Base-by-base conservation (phyloP, 2,797 vertebrate genomes). In the Mallotus villosus region DNA sequence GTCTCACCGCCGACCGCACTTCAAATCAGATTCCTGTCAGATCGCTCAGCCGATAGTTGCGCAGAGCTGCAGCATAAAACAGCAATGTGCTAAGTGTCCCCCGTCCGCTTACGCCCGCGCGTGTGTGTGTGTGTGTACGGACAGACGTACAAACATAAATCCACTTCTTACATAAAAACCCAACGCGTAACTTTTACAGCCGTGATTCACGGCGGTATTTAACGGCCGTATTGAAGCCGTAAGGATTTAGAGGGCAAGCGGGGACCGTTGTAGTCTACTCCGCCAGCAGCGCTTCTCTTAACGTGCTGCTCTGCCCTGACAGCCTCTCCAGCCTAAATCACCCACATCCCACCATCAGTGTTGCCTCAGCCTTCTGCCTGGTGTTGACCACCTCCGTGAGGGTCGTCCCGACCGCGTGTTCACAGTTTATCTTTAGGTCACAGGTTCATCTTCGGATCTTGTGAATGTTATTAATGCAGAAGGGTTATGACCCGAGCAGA, bases 1-100 rank as follows among this genome's bases (percentile, higher is more conserved):
- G 82, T 82, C 74, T 84, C 63, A 11, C 24, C 22, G 24, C 73
- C 66, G 17, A 67, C 29, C 61, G 51, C 75, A 73, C 79, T 84
- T 83, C 74, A 74, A 87, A 81, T 70, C 70, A 57, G 51, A 78
- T 81, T 87, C 67, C 78, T 82, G 79, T 82, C 78, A 77, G 73
- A 71, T 74, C 57, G 41, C 60, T 70, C 62, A 46, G 71, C 77
- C 76, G 66, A 75, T 74, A 70, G 58, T 51, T 67, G 66, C 67
- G 67, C 34, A 74, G 67, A 68, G 71, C 72, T 67, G 59, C 63
- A 21, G 24, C 22, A 51, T 75, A 68, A 73, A 71, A 75, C 25
- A 81, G 57, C 63, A 49, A 41, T 19, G 14, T 49, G 22, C 62
- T 16, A 29, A 6, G 17, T 53, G 53, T 60, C 57, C 61, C 16